phyloP scores from a whole-genome alignment of 2,113 vertebrate genomes.

The Rhagologus leucostigma region DNA sequence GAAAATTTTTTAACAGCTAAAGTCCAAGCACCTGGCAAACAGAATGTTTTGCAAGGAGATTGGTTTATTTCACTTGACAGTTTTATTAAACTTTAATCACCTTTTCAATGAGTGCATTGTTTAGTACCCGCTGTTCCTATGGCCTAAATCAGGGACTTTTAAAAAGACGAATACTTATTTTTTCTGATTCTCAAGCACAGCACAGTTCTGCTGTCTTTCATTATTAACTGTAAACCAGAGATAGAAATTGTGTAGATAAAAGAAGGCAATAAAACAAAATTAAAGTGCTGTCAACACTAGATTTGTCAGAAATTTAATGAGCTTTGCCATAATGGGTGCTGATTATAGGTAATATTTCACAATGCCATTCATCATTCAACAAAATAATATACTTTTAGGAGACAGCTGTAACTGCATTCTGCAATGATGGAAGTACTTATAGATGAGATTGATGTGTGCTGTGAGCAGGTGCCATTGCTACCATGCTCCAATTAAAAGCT shows the following conservation, averaged over 20 bases:
- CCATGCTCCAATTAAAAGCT: neutral
- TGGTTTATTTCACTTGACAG: constrained; percentile 43
- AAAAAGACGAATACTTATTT: neutral
- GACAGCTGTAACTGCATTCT: neutral
- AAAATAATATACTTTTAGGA: constrained; percentile 16
- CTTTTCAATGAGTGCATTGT: constrained; percentile 5
- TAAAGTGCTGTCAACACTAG: constrained; percentile 39
- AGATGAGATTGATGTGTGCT: neutral
- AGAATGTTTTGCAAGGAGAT: constrained; percentile 30
- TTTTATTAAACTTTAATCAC: constrained; percentile 63
- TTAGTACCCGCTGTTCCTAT: neutral
- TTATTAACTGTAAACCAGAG: constrained; percentile 21
- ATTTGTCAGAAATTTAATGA: constrained; percentile 35
- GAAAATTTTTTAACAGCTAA: constrained; percentile 39
- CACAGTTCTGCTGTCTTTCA: constrained; percentile 8
- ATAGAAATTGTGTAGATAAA: constrained; percentile 22
- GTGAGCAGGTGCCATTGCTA: neutral
- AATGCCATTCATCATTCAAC: constrained; percentile 2
- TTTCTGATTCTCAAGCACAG: neutral
- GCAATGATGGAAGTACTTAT: neutral
- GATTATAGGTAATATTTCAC: constrained; percentile 36
- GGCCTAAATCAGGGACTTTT: neutral
- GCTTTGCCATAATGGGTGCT: constrained; percentile 5
- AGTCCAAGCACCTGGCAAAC: constrained; percentile 41
- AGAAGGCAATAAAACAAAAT: constrained; percentile 51